A percentile compares a stretch with the other conserved stretches of the same genome.
phyloP scores from a whole-genome alignment of 2,888 invertebrate genomes.

The Rhagonycha fulva region DNA sequence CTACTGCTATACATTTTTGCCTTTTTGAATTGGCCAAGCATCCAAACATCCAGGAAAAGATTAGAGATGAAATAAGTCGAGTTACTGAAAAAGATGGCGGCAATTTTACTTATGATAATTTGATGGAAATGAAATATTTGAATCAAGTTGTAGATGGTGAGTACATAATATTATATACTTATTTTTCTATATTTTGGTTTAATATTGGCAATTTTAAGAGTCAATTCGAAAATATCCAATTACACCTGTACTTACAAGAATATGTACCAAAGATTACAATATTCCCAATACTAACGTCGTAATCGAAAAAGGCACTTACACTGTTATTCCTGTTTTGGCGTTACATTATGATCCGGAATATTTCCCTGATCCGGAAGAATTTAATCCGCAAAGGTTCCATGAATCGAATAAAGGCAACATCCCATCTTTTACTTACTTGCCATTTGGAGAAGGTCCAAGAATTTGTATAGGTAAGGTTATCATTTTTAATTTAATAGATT shows the following conservation, averaged over 20 bases:
- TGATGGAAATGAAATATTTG: not conserved
- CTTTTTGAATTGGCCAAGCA: not conserved
- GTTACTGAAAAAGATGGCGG: not conserved
- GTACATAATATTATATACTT: not conserved
- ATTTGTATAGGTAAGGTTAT: not conserved
- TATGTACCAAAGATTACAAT: not conserved
- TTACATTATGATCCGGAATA: conserved; percentile 43
- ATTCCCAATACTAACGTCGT: conserved; percentile 21
- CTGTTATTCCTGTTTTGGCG: conserved; percentile 38
- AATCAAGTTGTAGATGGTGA: not conserved
- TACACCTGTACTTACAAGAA: not conserved
- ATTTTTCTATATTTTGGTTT: not conserved
- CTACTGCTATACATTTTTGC: not conserved
- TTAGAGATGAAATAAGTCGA: not conserved
- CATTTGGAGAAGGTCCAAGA: not conserved
- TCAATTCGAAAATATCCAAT: not conserved
- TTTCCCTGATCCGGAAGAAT: conserved; percentile 5
- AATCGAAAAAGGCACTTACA: conserved; percentile 36
- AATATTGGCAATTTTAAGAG: not conserved
- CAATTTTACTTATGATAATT: not conserved
- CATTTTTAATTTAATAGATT: not conserved
- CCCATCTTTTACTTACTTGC: not conserved
- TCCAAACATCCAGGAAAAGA: not conserved
- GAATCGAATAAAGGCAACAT: not conserved
- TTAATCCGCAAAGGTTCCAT: not conserved